These are phyloP conservation scores for Zoanthus sociatus DNA, from an alignment of 92 coral and sea anemone species.

Conservation along the genomic window DNA sequence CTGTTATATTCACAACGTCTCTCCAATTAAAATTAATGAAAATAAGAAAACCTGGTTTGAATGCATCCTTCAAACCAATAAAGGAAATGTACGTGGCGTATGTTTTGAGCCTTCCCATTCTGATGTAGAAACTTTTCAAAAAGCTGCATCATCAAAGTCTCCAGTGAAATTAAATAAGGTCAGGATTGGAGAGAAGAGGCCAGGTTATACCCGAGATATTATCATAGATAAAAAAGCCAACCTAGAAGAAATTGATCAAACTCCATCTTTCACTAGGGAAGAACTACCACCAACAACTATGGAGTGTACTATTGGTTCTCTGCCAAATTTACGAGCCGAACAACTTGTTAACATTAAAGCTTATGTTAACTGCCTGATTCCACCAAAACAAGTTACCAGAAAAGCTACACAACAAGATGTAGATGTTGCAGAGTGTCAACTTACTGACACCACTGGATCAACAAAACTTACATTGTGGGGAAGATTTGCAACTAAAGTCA, in stretches of 20 bases:
- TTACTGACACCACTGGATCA: constrained; percentile 30
- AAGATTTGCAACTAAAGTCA: neutral
- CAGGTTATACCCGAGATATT: constrained; percentile 14
- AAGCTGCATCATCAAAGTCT: constrained; percentile 21
- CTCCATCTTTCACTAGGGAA: neutral
- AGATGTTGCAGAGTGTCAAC: constrained; percentile 9
- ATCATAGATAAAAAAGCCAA: constrained; percentile 20
- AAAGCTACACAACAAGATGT: constrained; percentile 6
- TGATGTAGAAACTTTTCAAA: constrained; percentile 12
- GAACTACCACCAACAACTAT: constrained; percentile 4
- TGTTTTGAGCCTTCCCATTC: constrained; percentile 24
- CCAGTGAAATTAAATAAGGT: constrained; percentile 21
- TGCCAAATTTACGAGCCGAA: constrained; percentile 20
- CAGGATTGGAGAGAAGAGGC: constrained; percentile 19
- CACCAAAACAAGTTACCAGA: neutral
- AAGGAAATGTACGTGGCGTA: neutral
- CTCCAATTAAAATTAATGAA: constrained; percentile 7
- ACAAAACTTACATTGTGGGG: constrained; percentile 6
- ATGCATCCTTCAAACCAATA: constrained; percentile 8
- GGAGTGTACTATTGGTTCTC: constrained; percentile 32
- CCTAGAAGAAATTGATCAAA: neutral
- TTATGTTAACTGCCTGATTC: neutral
- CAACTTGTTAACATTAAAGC: constrained; percentile 32
- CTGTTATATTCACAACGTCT: constrained; percentile 6
- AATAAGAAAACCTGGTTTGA: constrained; percentile 5